Evolutionary conservation across 2,113 vertebrate genomes (phyloP).

Genomic region (Miniopterus natalensis): DNA sequence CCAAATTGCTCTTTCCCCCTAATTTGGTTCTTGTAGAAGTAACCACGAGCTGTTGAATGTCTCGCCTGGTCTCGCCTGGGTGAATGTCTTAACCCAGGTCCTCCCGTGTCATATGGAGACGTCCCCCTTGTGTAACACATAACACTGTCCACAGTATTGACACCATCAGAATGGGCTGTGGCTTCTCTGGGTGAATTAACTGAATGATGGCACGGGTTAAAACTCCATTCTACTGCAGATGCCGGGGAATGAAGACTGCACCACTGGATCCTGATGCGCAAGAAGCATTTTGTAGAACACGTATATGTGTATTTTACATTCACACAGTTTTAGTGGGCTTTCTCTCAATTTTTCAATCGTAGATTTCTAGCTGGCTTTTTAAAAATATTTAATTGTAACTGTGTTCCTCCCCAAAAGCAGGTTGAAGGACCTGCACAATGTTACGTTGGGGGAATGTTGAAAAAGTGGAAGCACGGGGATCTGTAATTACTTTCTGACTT

Average conservation of each 20-base stretch:
- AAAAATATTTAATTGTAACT: background rate
- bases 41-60: background rate
- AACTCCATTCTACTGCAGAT: background rate
- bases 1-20: background rate
- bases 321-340: background rate
- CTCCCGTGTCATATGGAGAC: background rate
- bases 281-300: background rate
- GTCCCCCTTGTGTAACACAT: background rate
- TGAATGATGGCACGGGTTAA: background rate
- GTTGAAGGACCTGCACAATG: accelerated
- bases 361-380: background rate
- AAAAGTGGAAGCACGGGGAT: background rate
- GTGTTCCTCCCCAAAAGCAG: background rate
- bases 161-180: background rate
- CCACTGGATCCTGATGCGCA: background rate
- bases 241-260: background rate
- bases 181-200: background rate
- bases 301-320: background rate
- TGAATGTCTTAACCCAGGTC: background rate
- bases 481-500: background rate
- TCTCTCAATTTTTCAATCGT: background rate
- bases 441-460: background rate
- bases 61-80: background rate
- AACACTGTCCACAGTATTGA: background rate
- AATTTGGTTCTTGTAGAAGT: background rate